Conservation (phyloP, 2,888 invertebrate species). For the Caenorhabditis auriculariae region DNA sequence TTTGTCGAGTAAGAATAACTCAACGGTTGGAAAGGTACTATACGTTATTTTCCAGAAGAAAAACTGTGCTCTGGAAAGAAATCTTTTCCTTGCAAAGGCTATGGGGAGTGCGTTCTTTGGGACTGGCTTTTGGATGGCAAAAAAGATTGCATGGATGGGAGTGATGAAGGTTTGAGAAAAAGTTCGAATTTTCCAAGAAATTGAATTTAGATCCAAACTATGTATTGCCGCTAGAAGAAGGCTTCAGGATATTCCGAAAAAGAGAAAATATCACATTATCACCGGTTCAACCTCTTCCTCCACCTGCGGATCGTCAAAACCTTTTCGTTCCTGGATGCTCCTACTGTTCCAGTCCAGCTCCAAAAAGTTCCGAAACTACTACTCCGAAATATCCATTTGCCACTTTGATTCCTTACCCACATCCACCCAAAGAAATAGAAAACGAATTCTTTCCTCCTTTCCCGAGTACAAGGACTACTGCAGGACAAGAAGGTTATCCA, state of each 20-base stretch:
- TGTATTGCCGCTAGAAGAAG: slow-evolving; percentile 22
- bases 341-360: slow-evolving; percentile 5
- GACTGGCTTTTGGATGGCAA: slow-evolving; percentile 57
- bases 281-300: slow-evolving; percentile 18
- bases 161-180: slow-evolving; percentile 51
- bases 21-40: too few species aligned
- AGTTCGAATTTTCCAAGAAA: background rate
- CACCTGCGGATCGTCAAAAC: slow-evolving; percentile 21
- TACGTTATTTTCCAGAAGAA: too few species aligned
- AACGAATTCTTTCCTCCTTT: slow-evolving; percentile 7
- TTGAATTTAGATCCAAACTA: slow-evolving; percentile 20
- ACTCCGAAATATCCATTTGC: slow-evolving; percentile 26
- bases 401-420: background rate
- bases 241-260: slow-evolving; percentile 16
- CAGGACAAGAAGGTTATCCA: too few species aligned
- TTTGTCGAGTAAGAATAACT: slow-evolving; percentile 37
- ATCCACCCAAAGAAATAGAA: too few species aligned
- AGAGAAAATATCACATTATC: slow-evolving; percentile 12
- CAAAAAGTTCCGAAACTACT: slow-evolving; percentile 5
- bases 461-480: background rate
- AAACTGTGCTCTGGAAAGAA: slow-evolving; percentile 50
- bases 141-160: slow-evolving; percentile 58
- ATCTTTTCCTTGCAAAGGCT: slow-evolving; percentile 57
- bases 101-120: slow-evolving; percentile 60
- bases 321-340: slow-evolving; percentile 25